Evolutionary conservation across 2,797 vertebrate genomes (phyloP), one percentile per base, ranked within the genome.

Genomic region (Odontamblyopus lacepedii): DNA sequence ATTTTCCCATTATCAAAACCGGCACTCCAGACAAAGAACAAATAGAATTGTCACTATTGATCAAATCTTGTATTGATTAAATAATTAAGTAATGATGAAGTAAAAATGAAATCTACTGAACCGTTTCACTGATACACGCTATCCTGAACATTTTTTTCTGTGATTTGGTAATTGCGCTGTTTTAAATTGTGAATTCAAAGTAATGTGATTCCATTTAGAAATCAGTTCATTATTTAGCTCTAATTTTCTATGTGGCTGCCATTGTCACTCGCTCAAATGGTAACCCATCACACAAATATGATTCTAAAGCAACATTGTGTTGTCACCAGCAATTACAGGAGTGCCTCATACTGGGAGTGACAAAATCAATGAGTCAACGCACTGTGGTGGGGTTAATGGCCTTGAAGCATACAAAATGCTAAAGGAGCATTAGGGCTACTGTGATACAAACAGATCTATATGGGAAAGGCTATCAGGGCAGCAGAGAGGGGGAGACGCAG

Each of bases 291-390:
- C 72, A 74, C 67, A 73, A 73, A 78, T 73, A 72, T 81, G 57
- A 77, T 73, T 70, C 72, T 70, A 68, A 78, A 74, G 67, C 73
- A 82, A 55, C 72, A 38, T 56, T 13, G 69, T 71, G 71, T 82
- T 89, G 88, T 87, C 84, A 83, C 85, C 55, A 73, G 77, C 84
- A 84, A 88, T 91, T 90, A 89, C 78, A 83, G 79, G 63, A 73
- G 70, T 85, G 83, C 75, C 84, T 87, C 69, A 75, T 86, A 71
- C 75, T 59, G 72, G 48, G 73, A 84, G 87, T 80, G 89, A 88
- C 87, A 88, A 84, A 92, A 91, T 92, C 90, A 89, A 90, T 91
- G 87, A 83, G 81, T 78, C 85, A 84, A 85, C 83, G 78, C 83
- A 61, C 76, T 76, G 82, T 83, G 85, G 70, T 78, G 79, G 73